Percentiles rank a stretch among this genome's conserved stretches.
Evolutionary conservation across 2,888 invertebrate genomes (phyloP).

Genomic region (Bibio marci): DNA sequence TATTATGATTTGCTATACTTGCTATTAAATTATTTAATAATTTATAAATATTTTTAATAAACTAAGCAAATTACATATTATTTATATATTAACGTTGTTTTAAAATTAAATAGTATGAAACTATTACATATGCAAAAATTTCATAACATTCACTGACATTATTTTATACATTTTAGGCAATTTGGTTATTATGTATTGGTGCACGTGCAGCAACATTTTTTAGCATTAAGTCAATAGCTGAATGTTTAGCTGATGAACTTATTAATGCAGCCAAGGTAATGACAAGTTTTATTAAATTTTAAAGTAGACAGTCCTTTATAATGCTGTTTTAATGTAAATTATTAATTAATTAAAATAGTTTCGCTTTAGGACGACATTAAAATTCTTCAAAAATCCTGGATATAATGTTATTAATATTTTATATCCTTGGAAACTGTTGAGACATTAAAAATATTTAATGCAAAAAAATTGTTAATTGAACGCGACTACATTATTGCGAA

Average conservation of each 20-base stretch:
- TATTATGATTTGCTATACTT: no score
- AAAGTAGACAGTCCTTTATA: constrained; percentile 25
- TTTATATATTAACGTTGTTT: no score
- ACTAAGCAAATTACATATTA: no score
- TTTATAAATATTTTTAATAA: no score
- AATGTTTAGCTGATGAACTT: constrained; percentile 98
- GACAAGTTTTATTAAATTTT: no score
- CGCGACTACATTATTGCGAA: no score
- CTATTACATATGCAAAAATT: no score
- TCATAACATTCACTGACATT: no score
- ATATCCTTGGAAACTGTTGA: constrained; percentile 6
- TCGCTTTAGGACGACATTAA: constrained; percentile 23
- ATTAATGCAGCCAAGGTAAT: constrained; percentile 97
- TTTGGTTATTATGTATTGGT: constrained; percentile 97
- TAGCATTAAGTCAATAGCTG: constrained; percentile 99
- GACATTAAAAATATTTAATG: background rate
- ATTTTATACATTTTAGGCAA: constrained; percentile 39
- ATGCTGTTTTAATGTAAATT: constrained; percentile 16
- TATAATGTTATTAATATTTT: background rate
- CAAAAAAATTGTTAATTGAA: background rate
- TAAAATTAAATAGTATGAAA: no score
- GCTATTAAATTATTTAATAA: no score
- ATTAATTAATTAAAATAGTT: constrained; percentile 14
- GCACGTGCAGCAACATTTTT: constrained; percentile 98
- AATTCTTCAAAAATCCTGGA: constrained; percentile 5